Evolutionary conservation across 2,113 vertebrate genomes (phyloP), one percentile per base, ranked within the genome.

Genomic region (Oryzias melastigma): DNA sequence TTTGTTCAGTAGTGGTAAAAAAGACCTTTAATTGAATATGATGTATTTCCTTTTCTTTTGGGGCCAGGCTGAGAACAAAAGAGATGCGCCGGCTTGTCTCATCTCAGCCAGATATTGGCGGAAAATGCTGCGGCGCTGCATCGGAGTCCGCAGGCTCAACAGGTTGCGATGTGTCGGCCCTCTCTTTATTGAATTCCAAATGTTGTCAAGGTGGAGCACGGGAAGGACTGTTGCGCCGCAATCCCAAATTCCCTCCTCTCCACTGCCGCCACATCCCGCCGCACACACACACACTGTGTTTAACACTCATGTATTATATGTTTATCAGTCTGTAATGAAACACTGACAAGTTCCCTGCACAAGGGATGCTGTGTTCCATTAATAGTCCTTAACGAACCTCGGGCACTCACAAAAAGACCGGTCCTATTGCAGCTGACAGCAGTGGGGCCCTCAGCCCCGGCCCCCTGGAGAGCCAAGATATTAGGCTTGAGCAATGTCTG

Each of bases 261-360:
- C 77, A 68, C 75, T 44, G 44, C 71, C 58, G 60, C 54, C 58
- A 48, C 71, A 8, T 80, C 75, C 64, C 81, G 71, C 66, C 61
- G 75, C 59, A 66, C 58, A 59, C 35, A 59, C 35, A 35, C 74
- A 73, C 69, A 71, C 84, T 78, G 73, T 56, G 77, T 62, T 76
- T 90, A 85, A 90, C 83, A 88, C 84, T 80, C 81, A 68, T 75
- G 80, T 73, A 84, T 84, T 83, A 85, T 87, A 86, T 87, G 54
- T 88, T 92, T 90, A 89, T 87, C 80, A 87, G 69, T 84, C 81
- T 88, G 81, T 92, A 85, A 89, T 92, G 88, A 88, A 91, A 89
- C 80, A 78, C 82, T 90, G 84, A 89, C 87, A 86, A 77, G 87
- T 91, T 87, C 68, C 65, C n/a, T 20, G 65, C 80, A 83, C 77